Evolutionary conservation across 2,113 vertebrate genomes (phyloP).

Genomic region (Columba livia): DNA sequence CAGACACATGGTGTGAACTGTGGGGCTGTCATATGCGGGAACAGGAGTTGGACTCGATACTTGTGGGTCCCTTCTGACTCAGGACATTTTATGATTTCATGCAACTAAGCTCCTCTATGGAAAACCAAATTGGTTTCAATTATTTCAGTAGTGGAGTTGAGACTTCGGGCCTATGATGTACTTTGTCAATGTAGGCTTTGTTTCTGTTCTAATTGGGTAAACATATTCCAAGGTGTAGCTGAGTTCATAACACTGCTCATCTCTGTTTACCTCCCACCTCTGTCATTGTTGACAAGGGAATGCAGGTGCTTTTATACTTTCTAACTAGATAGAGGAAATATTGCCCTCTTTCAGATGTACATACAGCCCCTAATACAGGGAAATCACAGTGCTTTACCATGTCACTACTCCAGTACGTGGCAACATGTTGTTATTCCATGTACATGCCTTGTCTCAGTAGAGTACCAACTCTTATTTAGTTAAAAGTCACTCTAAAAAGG

Average conservation of each 20-base stretch:
- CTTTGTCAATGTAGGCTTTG: rapidly evolving
- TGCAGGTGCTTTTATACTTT: not conserved
- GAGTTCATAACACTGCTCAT: not conserved
- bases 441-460: not conserved
- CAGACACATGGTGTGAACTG: too few species aligned
- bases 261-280: not conserved
- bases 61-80: too few species aligned
- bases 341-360: rapidly evolving
- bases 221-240: not conserved
- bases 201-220: not conserved
- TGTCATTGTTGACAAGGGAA: not conserved
- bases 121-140: not conserved
- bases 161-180: not conserved
- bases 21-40: too few species aligned
- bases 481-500: not conserved
- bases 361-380: not conserved
- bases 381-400: rapidly evolving
- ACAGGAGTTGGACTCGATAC: too few species aligned
- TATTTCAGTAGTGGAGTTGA: not conserved
- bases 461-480: not conserved
- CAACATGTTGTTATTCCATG: not conserved
- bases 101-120: not conserved
- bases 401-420: not conserved
- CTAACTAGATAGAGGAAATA: not conserved
- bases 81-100: not conserved